Base-by-base conservation (phyloP, 1,140 invertebrate species). In the Uloborus diversus region DNA sequence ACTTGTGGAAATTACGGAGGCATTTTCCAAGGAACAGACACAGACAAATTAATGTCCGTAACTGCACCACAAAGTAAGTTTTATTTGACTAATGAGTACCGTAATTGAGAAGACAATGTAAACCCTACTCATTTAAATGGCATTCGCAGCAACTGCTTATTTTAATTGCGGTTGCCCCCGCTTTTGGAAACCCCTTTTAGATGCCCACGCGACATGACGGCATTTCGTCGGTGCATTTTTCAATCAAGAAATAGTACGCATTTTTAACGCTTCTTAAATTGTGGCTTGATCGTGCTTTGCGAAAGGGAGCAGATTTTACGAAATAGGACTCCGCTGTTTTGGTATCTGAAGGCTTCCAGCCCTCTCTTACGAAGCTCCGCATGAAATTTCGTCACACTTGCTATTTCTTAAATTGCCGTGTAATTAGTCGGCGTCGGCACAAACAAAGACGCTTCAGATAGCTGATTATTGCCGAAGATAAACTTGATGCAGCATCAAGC, bases 221-320 rank as follows among this genome's bases (percentile, higher is more conserved):
- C 62, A 75, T 75, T 64, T 64, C 37, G 57, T 47, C 42, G 17
- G 32, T 25, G 42, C 35, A 78, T 51, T 66, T 78, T 78, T 78
- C 73, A 78, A 78, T 78, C 73, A 78, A 49, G 73, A 66, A 78
- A 78, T 65, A 27, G 49, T 35, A 62, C 47, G 62, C 73, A 78
- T 78, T 78, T 78, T 78, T 78, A 78, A 78, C 73, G 61, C 73
- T 65, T 78, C 73, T 78, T 78, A 66, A 78, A 78, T 65, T 78
- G 73, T 62, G 32, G 47, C 73, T 65, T 65, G 65, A 65, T 76
- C 53, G 61, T 32, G 33, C 23, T 20, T n/a, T n/a, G n/a, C n/a
- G n/a, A n/a, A n/a, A n/a, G n/a, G n/a, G n/a, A n/a, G n/a, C n/a
- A n/a, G n/a, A n/a, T n/a, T n/a, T n/a, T n/a, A n/a, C n/a, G n/a